Percentiles rank a stretch among this genome's conserved stretches.
These are phyloP conservation scores for Sympetrum striolatum DNA, from an alignment of 2,888 invertebrate species.

Conservation along the genomic window DNA sequence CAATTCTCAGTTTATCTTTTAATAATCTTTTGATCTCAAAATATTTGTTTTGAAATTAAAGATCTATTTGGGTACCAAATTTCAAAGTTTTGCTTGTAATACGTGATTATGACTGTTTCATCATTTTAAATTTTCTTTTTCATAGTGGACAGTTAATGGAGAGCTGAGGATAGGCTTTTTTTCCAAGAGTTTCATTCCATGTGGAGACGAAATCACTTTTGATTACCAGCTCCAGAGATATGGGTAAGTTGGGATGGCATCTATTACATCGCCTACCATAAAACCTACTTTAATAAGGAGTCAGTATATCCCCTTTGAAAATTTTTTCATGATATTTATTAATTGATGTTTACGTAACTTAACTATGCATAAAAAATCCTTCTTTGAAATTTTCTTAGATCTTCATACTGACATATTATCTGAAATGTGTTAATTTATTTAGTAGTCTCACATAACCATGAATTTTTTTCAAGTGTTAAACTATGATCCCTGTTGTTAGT, in stretches of 20 bases:
- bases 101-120: neutral
- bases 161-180: constrained; percentile 97
- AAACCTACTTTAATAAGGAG: constrained; percentile 44
- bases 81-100: neutral
- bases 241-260: constrained; percentile 68
- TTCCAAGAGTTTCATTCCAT: constrained; percentile 78
- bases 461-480: too few relatives aligned
- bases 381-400: too few relatives aligned
- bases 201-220: constrained; percentile 96
- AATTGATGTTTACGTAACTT: too few relatives aligned
- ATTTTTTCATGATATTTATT: too few relatives aligned
- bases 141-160: constrained; percentile 86
- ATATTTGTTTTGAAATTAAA: neutral
- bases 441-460: too few relatives aligned
- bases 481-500: too few relatives aligned
- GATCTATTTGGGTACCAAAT: neutral
- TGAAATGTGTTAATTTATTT: too few relatives aligned
- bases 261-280: constrained; percentile 6
- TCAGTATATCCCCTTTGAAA: constrained; percentile 47
- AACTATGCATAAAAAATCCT: too few relatives aligned
- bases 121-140: constrained; percentile 44
- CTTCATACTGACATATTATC: too few relatives aligned
- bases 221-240: constrained; percentile 98
- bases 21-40: too few relatives aligned
- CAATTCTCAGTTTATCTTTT: neutral